Evolutionary conservation across 2,888 invertebrate genomes (phyloP), one percentile per base, ranked within the genome.

Genomic region (Phengaris alcon): DNA sequence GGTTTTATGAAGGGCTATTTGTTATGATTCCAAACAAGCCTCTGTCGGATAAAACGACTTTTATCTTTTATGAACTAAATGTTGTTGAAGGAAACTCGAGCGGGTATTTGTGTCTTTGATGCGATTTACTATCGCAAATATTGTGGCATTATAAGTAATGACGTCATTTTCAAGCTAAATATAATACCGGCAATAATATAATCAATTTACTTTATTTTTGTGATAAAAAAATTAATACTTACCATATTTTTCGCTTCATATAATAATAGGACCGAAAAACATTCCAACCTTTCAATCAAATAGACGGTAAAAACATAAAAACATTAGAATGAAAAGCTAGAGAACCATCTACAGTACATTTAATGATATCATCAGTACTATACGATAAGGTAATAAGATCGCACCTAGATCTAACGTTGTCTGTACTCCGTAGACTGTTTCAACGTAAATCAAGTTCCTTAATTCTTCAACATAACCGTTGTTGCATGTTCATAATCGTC

Each of bases 21-120:
- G 90, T 91, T 92, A 92, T 91, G 91, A 91, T 91, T 91, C 91
- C 88, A 89, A 91, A 91, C 90, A 90, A 90, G 89, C 86, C 86
- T 88, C 88, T 89, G 90, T 88, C 90, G 88, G 87, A 89, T 87
- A 85, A 88, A 91, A 91, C 88, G 88, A 90, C 88, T 87, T 88
- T 89, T 87, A 88, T 89, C 90, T 90, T 88, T 88, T 87, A 85
- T 86, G 82, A 85, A 85, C 85, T 84, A 85, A 87, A 88, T 90
- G 88, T 88, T 88, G 88, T 87, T 79, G 81, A 81, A 84, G 82
- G 83, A 82, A 82, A 82, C 84, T 84, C 82, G 80, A 81, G 86
- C 22, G 52, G 22, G 22, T 79, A 79, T 78, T 77, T 73, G 73
- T 76, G 76, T 76, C 35, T 76, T 77, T 77, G 64, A 44, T 44